These are phyloP conservation scores for Ataeniobius toweri DNA, from an alignment of 2,797 vertebrate genomes.

Conservation along the genomic window DNA sequence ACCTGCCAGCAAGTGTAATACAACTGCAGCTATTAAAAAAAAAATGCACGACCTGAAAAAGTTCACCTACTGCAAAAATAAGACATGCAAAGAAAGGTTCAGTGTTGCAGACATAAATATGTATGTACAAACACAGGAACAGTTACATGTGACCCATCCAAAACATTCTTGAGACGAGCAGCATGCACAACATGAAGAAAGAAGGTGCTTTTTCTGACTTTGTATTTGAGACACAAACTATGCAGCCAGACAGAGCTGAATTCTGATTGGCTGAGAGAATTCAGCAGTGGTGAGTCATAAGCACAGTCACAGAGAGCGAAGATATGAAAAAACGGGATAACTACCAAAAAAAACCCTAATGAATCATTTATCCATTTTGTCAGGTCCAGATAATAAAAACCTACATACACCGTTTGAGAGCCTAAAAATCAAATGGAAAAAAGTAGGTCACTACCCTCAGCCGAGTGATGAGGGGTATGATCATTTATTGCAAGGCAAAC, in stretches of 20 bases:
- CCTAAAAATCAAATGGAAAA: constrained; percentile 6
- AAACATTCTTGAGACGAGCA: constrained; percentile 22
- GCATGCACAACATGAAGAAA: constrained; percentile 16
- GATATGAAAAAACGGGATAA: constrained; percentile 23
- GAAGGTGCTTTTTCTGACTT: constrained; percentile 46
- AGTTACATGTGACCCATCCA: constrained; percentile 2
- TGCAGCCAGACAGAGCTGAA: constrained; percentile 34
- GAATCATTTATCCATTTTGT: constrained; percentile 21
- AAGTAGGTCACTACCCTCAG: constrained; percentile 51
- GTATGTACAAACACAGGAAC: not conserved
- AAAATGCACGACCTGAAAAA: constrained; percentile 2
- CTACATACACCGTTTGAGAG: not conserved
- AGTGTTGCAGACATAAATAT: not conserved
- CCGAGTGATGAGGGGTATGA: constrained; percentile 14
- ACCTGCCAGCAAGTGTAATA: not conserved
- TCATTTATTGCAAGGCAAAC: not conserved
- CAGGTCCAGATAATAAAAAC: not conserved
- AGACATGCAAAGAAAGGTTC: not conserved
- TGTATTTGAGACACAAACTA: constrained; percentile 28
- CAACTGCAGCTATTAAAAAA: constrained; percentile 16
- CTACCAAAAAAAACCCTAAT: constrained; percentile 18
- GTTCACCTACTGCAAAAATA: not conserved
- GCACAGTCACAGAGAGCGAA: constrained; percentile 40
- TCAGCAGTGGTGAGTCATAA: constrained; percentile 80
- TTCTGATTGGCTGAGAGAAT: constrained; percentile 67